phyloP scores from a whole-genome alignment of 2,113 vertebrate genomes.

The Elachura formosa region DNA sequence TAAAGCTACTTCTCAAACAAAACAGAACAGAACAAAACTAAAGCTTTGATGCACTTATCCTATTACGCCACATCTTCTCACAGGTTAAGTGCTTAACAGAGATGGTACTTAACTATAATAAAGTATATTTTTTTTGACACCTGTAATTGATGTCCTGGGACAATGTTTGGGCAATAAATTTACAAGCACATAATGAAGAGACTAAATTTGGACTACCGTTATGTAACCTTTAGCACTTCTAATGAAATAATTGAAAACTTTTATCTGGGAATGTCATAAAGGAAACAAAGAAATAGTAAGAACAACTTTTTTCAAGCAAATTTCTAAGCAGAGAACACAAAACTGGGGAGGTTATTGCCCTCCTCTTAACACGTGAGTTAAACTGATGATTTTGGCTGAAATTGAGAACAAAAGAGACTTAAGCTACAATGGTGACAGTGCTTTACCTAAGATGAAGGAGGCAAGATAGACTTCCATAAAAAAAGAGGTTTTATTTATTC shows the following conservation, averaged over 20 bases:
- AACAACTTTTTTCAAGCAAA: background rate
- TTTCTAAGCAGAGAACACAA: background rate
- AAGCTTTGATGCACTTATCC: background rate
- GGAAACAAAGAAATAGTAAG: background rate
- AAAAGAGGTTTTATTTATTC: background rate
- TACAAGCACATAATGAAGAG: background rate
- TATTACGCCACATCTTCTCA: background rate
- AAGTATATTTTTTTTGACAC: background rate
- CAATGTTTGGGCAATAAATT: background rate
- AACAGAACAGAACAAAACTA: background rate
- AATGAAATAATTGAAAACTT: background rate
- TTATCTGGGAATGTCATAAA: background rate
- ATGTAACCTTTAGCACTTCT: background rate
- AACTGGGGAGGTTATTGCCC: background rate
- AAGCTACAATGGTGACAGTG: background rate
- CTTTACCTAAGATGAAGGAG: background rate
- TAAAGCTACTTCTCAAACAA: background rate
- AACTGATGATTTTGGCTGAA: slow-evolving; percentile 27
- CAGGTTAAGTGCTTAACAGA: background rate
- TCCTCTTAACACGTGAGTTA: background rate
- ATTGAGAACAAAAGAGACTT: background rate
- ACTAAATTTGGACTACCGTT: background rate
- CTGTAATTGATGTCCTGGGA: background rate
- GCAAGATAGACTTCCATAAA: background rate
- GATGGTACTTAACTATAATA: background rate